Conservation (phyloP, 2,797 vertebrate genomes). For the Sebastes minor region DNA sequence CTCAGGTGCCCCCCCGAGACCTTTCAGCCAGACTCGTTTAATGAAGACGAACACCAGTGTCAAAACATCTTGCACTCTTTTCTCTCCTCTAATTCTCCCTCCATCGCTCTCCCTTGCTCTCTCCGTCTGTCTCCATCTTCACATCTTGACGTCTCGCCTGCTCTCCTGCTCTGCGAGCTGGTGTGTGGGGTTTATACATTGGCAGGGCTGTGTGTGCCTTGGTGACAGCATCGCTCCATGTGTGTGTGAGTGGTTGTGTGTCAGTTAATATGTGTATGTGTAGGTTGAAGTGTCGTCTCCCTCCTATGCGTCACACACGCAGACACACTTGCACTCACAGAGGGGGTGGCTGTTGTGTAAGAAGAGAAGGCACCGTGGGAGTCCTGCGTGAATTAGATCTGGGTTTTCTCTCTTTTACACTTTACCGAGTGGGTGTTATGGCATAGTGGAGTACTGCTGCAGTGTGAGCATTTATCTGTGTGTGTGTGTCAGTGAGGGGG, state of each 20-base stretch:
- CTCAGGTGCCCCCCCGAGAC: constrained; percentile 43
- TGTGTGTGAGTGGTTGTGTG: constrained; percentile 56
- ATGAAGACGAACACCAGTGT: constrained; percentile 49
- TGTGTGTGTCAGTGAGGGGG: constrained; percentile 45
- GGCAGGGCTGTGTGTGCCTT: constrained; percentile 58
- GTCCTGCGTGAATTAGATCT: constrained; percentile 75
- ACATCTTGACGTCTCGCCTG: constrained; percentile 64
- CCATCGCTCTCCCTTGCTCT: constrained; percentile 39
- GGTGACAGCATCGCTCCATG: constrained; percentile 69
- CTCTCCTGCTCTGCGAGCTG: constrained; percentile 69
- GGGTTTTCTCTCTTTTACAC: constrained; percentile 62
- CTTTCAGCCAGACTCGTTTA: constrained; percentile 40
- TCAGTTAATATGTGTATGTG: constrained; percentile 73
- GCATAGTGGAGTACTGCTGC: constrained; percentile 60
- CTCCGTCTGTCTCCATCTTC: constrained; percentile 67
- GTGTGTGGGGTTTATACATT: constrained; percentile 76
- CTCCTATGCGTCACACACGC: constrained; percentile 77
- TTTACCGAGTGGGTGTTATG: constrained; percentile 63
- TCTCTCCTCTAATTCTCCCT: constrained; percentile 39
- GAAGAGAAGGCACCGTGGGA: constrained; percentile 69
- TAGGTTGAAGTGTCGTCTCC: constrained; percentile 81
- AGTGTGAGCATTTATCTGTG: constrained; percentile 27
- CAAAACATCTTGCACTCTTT: constrained; percentile 43
- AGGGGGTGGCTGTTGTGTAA: constrained; percentile 80
- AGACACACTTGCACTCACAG: constrained; percentile 62